Evolutionary conservation across 1,140 invertebrate genomes (phyloP).

Genomic region (Mactra quadrangularis): DNA sequence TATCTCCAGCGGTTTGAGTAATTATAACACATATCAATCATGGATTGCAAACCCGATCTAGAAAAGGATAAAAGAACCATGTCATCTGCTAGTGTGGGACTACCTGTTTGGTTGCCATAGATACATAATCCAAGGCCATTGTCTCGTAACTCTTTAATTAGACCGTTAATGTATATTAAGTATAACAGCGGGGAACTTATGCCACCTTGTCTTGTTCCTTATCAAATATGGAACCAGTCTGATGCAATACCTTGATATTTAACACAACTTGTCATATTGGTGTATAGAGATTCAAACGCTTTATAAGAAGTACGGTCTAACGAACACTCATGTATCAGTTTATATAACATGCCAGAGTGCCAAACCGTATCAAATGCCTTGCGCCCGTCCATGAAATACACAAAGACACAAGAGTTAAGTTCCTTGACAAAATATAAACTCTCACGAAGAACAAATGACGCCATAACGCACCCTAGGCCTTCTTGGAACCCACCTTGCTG

Average conservation of each 20-base stretch:
- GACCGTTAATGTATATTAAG: conserved; percentile 1
- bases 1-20: conserved; percentile 29
- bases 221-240: neutral
- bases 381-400: too few relatives aligned
- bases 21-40: conserved; percentile 10
- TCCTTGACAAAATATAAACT: neutral
- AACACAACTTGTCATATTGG: too few relatives aligned
- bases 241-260: too few relatives aligned
- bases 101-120: too few relatives aligned
- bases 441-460: too few relatives aligned
- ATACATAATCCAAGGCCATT: neutral
- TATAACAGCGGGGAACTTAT: conserved; percentile 22
- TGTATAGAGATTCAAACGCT: too few relatives aligned
- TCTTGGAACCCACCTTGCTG: conserved; percentile 27
- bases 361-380: too few relatives aligned
- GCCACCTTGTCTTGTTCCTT: conserved; percentile 23
- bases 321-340: too few relatives aligned
- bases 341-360: too few relatives aligned
- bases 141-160: neutral
- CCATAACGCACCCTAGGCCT: conserved; percentile 9
- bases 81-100: conserved; percentile 20
- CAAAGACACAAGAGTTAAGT: neutral
- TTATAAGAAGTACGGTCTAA: too few relatives aligned
- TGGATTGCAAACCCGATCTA: neutral
- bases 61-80: conserved; percentile 34